Conservation (phyloP, 2,888 invertebrate genomes). For the Rotaria macrura region DNA sequence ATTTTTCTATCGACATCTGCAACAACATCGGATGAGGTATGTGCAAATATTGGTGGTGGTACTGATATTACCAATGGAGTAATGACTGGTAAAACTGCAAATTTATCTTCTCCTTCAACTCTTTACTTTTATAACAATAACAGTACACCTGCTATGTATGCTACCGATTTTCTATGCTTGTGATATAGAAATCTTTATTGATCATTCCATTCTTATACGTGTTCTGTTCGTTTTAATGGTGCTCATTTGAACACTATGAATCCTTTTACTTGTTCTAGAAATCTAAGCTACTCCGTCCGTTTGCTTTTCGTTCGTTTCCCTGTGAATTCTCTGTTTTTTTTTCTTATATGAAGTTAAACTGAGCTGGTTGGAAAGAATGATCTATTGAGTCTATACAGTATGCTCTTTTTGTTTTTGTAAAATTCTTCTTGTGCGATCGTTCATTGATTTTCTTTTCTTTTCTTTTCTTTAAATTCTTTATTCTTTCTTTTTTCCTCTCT, state of each 20-base stretch:
- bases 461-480: not conserved
- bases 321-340: not conserved
- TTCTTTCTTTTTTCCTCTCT: not conserved
- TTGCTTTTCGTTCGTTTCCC: not conserved
- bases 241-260: not conserved
- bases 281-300: not conserved
- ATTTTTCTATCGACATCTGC: not conserved
- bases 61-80: not conserved
- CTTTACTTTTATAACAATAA: not conserved
- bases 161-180: not conserved
- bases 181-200: not conserved
- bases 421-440: not conserved
- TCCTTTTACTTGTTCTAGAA: not conserved
- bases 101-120: not conserved
- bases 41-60: not conserved
- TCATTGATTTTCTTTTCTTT: not conserved
- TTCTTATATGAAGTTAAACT: not conserved
- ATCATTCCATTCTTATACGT: not conserved
- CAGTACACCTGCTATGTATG: not conserved
- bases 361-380: not conserved
- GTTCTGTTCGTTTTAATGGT: not conserved
- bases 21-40: not conserved
- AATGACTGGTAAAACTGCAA: not conserved
- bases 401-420: not conserved
- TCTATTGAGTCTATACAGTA: not conserved